These are phyloP conservation scores for Acanthosepion pharaonis DNA, from an alignment of 2,888 invertebrate species.

Conservation along the genomic window DNA sequence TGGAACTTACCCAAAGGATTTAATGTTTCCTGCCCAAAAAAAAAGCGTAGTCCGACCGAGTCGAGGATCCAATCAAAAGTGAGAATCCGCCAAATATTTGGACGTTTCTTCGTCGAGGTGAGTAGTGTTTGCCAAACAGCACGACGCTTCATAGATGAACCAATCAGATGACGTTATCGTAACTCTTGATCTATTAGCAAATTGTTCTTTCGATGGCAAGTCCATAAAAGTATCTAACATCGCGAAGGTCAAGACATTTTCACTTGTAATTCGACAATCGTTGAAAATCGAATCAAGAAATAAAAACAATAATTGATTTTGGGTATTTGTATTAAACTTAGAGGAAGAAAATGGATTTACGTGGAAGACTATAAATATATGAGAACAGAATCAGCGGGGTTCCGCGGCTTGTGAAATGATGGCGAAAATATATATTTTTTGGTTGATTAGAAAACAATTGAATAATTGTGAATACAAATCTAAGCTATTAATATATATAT, in stretches of 20 bases:
- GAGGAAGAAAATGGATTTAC: not conserved
- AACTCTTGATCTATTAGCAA: no score
- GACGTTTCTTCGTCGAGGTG: not conserved
- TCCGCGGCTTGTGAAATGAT: no score
- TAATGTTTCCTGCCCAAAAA: not conserved
- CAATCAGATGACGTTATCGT: no score
- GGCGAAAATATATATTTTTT: no score
- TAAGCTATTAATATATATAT: no score
- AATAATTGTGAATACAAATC: no score
- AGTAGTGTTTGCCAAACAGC: not conserved
- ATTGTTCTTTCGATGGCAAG: not conserved
- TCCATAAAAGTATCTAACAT: not conserved
- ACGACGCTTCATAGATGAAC: no score
- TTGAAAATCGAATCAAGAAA: not conserved
- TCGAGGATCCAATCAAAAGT: not conserved
- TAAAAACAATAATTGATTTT: not conserved
- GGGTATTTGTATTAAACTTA: not conserved
- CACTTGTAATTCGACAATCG: not conserved
- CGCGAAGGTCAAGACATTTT: not conserved
- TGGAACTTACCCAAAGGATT: not conserved
- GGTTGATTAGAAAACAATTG: no score
- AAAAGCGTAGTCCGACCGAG: not conserved
- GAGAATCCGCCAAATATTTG: not conserved
- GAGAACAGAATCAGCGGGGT: no score
- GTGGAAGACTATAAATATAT: not conserved